These are phyloP conservation scores for Pseudochirops corinnae DNA, from an alignment of 2,797 vertebrate genomes.

Conservation along the genomic window DNA sequence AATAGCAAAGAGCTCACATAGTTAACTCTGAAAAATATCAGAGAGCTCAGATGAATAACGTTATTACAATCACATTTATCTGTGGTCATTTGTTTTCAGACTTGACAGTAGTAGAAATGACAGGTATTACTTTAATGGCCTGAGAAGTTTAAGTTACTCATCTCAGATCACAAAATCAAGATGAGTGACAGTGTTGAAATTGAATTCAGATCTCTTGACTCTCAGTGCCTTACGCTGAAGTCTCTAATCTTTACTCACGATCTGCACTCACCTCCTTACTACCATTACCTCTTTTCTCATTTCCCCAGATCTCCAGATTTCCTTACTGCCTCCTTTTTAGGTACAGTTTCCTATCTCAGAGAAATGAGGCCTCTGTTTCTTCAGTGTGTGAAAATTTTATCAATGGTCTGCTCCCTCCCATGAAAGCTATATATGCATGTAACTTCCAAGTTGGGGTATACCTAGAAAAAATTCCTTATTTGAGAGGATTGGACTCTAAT, in stretches of 20 bases:
- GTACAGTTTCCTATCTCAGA: too few relatives aligned
- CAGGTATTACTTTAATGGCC: not conserved
- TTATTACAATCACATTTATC: not conserved
- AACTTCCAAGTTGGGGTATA: not conserved
- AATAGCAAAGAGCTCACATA: too few relatives aligned
- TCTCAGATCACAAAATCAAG: not conserved
- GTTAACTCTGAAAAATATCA: not conserved
- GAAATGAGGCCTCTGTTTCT: slow-evolving; percentile 13
- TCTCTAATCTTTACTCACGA: not conserved
- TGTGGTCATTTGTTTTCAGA: not conserved
- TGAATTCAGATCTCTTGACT: not conserved
- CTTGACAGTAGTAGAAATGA: not conserved
- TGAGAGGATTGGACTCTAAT: not conserved
- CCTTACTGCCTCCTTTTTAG: not conserved
- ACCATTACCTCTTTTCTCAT: not conserved
- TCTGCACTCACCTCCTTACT: not conserved
- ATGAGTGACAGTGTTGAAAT: not conserved
- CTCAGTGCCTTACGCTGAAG: not conserved
- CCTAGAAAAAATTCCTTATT: not conserved
- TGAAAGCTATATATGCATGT: not conserved
- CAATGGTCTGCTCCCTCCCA: not conserved
- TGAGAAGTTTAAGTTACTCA: not conserved
- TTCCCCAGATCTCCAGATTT: not conserved
- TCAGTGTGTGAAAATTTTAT: not conserved
- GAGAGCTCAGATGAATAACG: not conserved